phyloP scores from a whole-genome alignment of 1,140 invertebrate species.

The Heliconius congener region DNA sequence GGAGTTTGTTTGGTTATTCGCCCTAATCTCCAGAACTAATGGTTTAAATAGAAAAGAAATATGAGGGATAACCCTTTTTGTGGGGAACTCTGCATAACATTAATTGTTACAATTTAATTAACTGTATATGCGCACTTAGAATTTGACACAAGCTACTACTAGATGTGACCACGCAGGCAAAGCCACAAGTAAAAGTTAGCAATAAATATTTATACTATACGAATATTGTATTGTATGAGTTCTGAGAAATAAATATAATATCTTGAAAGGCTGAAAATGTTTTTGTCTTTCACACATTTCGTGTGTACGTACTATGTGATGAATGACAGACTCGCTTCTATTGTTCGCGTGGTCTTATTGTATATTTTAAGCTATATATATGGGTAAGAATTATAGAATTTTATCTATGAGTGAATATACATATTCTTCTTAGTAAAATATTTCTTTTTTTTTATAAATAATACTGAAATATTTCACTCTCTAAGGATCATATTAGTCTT shows the following conservation, averaged over 20 bases:
- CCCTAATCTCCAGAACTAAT: no score
- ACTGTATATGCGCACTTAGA: no score
- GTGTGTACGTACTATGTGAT: constrained; percentile 31
- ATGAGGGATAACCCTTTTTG: no score
- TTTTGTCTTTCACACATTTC: constrained; percentile 26
- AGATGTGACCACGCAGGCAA: no score
- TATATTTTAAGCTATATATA: constrained; percentile 4
- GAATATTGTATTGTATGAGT: background rate
- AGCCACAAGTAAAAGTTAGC: background rate
- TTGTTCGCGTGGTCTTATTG: constrained; percentile 22
- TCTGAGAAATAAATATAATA: background rate
- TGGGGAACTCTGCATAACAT: no score
- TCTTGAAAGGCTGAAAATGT: constrained; percentile 1
- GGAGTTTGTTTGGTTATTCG: no score
- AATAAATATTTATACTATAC: background rate
- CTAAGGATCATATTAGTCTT: no score
- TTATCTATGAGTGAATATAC: background rate
- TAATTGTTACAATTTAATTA: no score
- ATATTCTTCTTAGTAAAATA: background rate
- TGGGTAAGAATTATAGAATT: background rate
- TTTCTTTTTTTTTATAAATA: background rate
- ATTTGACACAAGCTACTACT: no score
- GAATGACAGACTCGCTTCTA: constrained; percentile 31
- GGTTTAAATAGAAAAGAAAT: no score
- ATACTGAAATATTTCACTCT: no score